Conservation (phyloP, 2,797 vertebrate species). For the Sebastes reedi region DNA sequence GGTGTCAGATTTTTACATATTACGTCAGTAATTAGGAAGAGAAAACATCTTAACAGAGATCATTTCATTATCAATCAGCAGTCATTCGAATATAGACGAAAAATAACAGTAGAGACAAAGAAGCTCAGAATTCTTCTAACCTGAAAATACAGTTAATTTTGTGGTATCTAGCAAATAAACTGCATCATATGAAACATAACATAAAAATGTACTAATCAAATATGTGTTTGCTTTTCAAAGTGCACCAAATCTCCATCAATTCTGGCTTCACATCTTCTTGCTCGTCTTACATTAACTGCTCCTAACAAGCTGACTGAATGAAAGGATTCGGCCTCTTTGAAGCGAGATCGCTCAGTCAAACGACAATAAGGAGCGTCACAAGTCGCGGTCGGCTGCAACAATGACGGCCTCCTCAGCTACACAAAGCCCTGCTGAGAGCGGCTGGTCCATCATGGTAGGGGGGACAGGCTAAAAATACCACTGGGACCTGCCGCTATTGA, state of each 20-base stretch:
- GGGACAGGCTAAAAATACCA: conserved; percentile 74
- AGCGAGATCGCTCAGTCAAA: conserved; percentile 46
- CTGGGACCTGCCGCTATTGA: conserved; percentile 79
- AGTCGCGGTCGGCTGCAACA: conserved; percentile 47
- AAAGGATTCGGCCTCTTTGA: conserved; percentile 21
- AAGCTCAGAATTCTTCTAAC: background rate
- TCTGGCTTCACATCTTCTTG: background rate
- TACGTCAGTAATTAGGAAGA: background rate
- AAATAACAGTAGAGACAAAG: background rate
- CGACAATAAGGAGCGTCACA: conserved; percentile 52
- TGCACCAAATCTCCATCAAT: background rate
- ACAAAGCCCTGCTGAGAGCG: conserved; percentile 63
- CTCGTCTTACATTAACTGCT: conserved; percentile 1
- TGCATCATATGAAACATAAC: background rate
- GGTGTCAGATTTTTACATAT: conserved; percentile 20
- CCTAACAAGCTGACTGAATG: conserved; percentile 28
- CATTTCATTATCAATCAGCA: background rate
- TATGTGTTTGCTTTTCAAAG: background rate
- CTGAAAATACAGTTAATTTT: background rate
- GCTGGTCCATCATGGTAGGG: conserved; percentile 51
- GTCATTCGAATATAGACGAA: too few species aligned
- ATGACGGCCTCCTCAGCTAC: conserved; percentile 48
- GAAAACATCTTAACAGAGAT: background rate
- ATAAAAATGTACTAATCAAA: background rate
- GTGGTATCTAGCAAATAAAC: background rate